Conservation (phyloP, 2,888 invertebrate genomes). For the Exocentrus adspersus region DNA sequence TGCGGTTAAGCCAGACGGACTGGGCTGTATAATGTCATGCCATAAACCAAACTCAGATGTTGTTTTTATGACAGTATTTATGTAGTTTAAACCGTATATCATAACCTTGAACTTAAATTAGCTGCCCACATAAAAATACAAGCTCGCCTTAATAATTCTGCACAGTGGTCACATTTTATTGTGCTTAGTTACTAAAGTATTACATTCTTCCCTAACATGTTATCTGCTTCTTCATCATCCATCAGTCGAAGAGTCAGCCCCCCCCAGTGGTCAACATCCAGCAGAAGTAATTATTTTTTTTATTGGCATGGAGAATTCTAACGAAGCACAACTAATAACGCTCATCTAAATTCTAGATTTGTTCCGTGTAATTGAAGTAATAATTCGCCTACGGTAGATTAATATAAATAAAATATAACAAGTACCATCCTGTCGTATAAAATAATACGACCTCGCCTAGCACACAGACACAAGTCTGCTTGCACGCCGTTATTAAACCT, state of each 20-base stretch:
- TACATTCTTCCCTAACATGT: neutral
- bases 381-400: slow-evolving; percentile 64
- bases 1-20: slow-evolving; percentile 6
- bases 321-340: neutral
- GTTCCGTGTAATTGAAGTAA: slow-evolving; percentile 60
- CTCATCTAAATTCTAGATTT: slow-evolving; percentile 46
- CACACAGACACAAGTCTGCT: slow-evolving; percentile 40
- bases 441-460: slow-evolving; percentile 58
- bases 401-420: slow-evolving; percentile 64
- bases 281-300: too few species aligned
- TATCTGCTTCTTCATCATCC: too few species aligned
- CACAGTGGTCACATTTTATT: slow-evolving; percentile 16
- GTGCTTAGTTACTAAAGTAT: neutral
- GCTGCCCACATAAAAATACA: slow-evolving; percentile 26
- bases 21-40: slow-evolving; percentile 8
- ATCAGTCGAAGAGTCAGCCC: too few species aligned
- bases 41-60: slow-evolving; percentile 11
- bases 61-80: slow-evolving; percentile 22
- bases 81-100: slow-evolving; percentile 22
- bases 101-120: slow-evolving; percentile 29
- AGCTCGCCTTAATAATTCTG: slow-evolving; percentile 10
- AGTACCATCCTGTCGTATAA: slow-evolving; percentile 61
- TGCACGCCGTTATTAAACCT: slow-evolving; percentile 48
- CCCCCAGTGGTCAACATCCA: too few species aligned
- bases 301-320: too few species aligned